Conservation (phyloP, 64 coral and sea anemone genomes). For the Stichodactyla mertensii region DNA sequence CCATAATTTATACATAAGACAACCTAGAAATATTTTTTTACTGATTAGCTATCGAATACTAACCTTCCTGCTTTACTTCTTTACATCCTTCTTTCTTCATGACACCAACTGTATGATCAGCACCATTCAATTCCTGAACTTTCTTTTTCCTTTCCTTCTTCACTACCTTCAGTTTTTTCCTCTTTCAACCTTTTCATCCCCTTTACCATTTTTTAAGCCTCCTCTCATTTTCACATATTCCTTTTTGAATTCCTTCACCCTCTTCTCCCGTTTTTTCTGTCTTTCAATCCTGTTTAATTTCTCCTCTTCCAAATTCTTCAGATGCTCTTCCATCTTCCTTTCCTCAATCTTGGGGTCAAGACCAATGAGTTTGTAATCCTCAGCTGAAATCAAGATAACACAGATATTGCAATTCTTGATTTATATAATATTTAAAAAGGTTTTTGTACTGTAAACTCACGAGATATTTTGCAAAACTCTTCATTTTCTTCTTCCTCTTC, state of each 20-base stretch:
- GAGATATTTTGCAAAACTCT: slow-evolving; percentile 3
- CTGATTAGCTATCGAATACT: neutral
- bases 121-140: neutral
- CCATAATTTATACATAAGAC: neutral
- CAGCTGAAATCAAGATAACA: neutral
- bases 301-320: too few relatives aligned
- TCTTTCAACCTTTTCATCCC: slow-evolving; percentile 5
- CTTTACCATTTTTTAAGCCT: slow-evolving; percentile 2
- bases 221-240: neutral
- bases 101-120: neutral
- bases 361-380: slow-evolving; percentile 6
- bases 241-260: neutral
- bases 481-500: neutral
- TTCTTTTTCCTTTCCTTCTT: neutral
- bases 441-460: neutral
- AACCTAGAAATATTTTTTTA: neutral
- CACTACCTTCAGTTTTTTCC: slow-evolving; percentile 1
- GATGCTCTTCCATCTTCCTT: neutral
- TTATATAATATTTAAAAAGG: slow-evolving; percentile 2
- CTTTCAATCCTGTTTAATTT: slow-evolving; percentile 2
- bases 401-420: neutral
- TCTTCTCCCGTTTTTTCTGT: slow-evolving; percentile 6
- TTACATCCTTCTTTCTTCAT: neutral
- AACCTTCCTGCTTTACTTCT: slow-evolving; percentile 5
- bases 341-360: slow-evolving; percentile 1